phyloP scores from a whole-genome alignment of 2,113 vertebrate species.

The Nothoprocta perdicaria region DNA sequence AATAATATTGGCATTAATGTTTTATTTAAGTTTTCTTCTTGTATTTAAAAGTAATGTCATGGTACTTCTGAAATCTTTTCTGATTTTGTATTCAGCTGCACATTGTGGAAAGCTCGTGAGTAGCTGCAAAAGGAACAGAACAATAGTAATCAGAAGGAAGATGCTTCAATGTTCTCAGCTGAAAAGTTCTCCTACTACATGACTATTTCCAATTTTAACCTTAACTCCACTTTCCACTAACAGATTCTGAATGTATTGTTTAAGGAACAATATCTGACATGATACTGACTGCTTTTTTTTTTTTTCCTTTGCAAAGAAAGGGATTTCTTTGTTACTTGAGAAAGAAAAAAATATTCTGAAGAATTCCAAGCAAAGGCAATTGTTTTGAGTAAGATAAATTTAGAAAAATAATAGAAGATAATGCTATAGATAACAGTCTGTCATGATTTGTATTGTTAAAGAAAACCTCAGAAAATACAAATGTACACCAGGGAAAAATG shows the following conservation, averaged over 20 bases:
- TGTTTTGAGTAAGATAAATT: neutral
- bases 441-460: neutral
- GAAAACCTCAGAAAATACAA: neutral
- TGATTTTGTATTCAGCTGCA: slow-evolving; percentile 42
- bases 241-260: slow-evolving; percentile 50
- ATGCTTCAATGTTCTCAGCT: slow-evolving; percentile 48
- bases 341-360: neutral
- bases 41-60: slow-evolving; percentile 49
- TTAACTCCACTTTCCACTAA: slow-evolving; percentile 38
- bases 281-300: slow-evolving; percentile 8
- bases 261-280: slow-evolving; percentile 42
- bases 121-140: slow-evolving; percentile 35
- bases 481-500: rapidly evolving
- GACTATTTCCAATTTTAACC: slow-evolving; percentile 50
- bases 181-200: slow-evolving; percentile 46
- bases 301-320: slow-evolving; percentile 17
- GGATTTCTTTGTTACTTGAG: neutral
- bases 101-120: slow-evolving; percentile 39
- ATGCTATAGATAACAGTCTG: neutral
- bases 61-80: slow-evolving; percentile 47
- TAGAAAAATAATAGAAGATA: neutral
- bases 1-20: slow-evolving; percentile 35
- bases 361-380: neutral
- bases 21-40: slow-evolving; percentile 44
- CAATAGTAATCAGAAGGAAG: slow-evolving; percentile 43